These are phyloP conservation scores for Drosophila tsacasi DNA, from an alignment of 1,140 invertebrate genomes.

Conservation along the genomic window DNA sequence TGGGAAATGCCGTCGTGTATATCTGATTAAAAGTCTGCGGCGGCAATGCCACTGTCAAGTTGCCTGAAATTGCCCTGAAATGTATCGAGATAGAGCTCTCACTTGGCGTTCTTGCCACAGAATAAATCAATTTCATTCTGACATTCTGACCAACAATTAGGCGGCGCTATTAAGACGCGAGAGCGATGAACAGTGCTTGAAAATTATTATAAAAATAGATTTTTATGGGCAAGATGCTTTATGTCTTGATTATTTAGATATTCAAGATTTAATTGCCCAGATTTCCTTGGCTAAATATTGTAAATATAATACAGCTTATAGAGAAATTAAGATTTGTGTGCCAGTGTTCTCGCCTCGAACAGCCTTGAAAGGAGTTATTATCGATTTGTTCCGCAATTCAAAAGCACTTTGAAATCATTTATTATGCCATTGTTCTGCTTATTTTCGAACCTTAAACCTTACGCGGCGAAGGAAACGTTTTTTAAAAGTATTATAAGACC, in stretches of 20 bases:
- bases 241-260: background rate
- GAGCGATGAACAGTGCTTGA: background rate
- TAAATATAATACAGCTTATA: background rate
- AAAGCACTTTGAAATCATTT: conserved; percentile 1
- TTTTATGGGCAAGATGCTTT: too few relatives aligned
- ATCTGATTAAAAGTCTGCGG: conserved; percentile 21
- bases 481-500: too few relatives aligned
- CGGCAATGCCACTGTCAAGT: conserved; percentile 52
- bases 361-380: background rate
- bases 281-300: background rate
- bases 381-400: conserved; percentile 2
- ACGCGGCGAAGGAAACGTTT: background rate
- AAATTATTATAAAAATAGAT: background rate
- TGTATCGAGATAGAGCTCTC: conserved; percentile 15
- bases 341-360: background rate
- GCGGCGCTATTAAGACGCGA: background rate
- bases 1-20: background rate
- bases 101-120: background rate
- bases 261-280: background rate
- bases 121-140: conserved; percentile 28
- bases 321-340: background rate
- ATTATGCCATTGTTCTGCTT: background rate
- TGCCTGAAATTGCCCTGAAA: conserved; percentile 10
- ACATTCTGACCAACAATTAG: conserved; percentile 6
- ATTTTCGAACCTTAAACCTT: background rate